Percentiles rank a stretch among this genome's conserved stretches.
Evolutionary conservation across 2,888 invertebrate species (phyloP).

Genomic region (Zhuqinia jingwanae): DNA sequence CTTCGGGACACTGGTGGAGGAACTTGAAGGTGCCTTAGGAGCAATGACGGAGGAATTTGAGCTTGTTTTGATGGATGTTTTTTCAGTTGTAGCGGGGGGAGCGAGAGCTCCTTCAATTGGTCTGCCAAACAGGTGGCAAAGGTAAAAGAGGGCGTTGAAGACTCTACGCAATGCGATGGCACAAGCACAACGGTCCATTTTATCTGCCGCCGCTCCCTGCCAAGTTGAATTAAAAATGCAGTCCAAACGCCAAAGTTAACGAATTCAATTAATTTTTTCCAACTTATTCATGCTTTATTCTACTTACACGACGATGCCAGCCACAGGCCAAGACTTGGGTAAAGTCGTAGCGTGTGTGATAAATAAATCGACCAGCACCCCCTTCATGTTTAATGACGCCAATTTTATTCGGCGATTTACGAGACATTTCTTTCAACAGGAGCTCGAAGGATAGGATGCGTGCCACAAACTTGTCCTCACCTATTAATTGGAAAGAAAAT

Average conservation of each 20-base stretch:
- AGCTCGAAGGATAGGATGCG: neutral
- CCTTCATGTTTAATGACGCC: neutral
- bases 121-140: neutral
- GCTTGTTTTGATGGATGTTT: no score
- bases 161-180: neutral
- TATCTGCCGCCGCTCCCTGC: neutral
- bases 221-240: no score
- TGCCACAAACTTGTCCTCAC: neutral
- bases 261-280: neutral
- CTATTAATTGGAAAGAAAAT: neutral
- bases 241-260: no score
- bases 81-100: no score
- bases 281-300: neutral
- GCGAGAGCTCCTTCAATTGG: no score
- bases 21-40: no score
- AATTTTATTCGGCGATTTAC: no score
- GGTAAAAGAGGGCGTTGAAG: neutral
- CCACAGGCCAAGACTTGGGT: neutral
- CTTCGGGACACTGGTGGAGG: no score
- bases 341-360: neutral
- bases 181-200: conserved; percentile 6
- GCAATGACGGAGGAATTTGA: no score
- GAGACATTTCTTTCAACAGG: neutral
- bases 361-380: neutral
- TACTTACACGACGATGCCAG: neutral